Evolutionary conservation across 2,888 invertebrate genomes (phyloP).

Genomic region (Salticus scenicus): DNA sequence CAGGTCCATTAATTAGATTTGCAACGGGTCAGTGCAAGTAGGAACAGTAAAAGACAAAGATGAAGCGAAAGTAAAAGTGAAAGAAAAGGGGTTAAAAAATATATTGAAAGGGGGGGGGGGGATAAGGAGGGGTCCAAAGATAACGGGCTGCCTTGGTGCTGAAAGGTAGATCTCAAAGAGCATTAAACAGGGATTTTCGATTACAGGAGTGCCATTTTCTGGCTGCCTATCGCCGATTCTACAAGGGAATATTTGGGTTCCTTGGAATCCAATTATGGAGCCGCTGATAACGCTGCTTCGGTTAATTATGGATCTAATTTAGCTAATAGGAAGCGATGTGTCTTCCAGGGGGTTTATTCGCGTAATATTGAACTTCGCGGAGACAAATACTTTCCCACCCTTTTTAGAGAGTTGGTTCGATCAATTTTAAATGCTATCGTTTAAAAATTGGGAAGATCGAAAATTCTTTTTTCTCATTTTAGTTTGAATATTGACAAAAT

Average conservation of each 20-base stretch:
- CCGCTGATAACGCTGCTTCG: slow-evolving; percentile 10
- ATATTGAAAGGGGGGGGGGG: slow-evolving; percentile 23
- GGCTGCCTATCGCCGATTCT: slow-evolving; percentile 51
- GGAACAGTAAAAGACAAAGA: slow-evolving; percentile 58
- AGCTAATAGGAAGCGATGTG: slow-evolving; percentile 14
- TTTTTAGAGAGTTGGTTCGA: not conserved
- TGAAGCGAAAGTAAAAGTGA: slow-evolving; percentile 43
- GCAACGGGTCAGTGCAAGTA: slow-evolving; percentile 66
- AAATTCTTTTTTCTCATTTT: not conserved
- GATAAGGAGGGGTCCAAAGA: slow-evolving; percentile 24
- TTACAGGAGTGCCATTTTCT: slow-evolving; percentile 53
- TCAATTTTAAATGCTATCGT: not conserved
- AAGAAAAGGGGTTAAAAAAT: slow-evolving; percentile 56
- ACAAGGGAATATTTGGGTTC: not conserved
- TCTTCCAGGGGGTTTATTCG: not conserved
- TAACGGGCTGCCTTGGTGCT: slow-evolving; percentile 49
- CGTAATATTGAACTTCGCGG: not conserved
- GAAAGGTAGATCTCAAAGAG: slow-evolving; percentile 48
- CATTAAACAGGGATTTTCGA: slow-evolving; percentile 63
- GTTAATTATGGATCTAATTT: slow-evolving; percentile 24
- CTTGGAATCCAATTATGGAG: slow-evolving; percentile 34
- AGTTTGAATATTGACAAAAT: not conserved
- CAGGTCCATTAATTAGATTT: slow-evolving; percentile 68
- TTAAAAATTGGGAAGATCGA: not conserved
- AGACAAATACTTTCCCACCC: not conserved